phyloP scores from a whole-genome alignment of 2,113 vertebrate species.

The Daphoenositta chrysoptera region DNA sequence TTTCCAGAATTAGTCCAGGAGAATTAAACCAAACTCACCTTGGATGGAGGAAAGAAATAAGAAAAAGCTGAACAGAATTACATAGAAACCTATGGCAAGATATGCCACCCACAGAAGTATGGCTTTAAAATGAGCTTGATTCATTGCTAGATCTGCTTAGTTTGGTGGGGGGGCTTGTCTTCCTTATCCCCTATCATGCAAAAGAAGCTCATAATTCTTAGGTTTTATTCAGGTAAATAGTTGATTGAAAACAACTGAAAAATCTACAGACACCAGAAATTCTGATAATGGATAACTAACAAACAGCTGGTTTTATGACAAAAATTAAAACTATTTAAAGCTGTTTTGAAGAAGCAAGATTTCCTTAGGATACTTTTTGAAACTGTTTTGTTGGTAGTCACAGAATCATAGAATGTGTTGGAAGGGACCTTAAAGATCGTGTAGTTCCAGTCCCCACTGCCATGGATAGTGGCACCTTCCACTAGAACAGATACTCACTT shows the following conservation, averaged over 20 bases:
- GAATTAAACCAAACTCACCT: neutral
- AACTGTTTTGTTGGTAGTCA: neutral
- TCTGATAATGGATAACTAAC: neutral
- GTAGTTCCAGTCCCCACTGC: rapidly evolving
- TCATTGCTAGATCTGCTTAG: neutral
- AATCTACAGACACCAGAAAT: neutral
- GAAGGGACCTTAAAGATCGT: neutral
- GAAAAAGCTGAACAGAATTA: neutral
- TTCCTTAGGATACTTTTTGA: neutral
- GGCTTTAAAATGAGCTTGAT: neutral
- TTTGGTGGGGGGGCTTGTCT: neutral
- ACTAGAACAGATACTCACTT: neutral
- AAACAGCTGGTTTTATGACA: neutral
- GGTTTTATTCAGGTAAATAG: neutral
- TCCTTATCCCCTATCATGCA: neutral
- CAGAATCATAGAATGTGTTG: neutral
- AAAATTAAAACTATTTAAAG: neutral
- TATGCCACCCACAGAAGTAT: neutral
- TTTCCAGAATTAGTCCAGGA: neutral
- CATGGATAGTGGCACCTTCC: neutral
- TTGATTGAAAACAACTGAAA: neutral
- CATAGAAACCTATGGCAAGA: neutral
- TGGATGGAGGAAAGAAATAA: neutral
- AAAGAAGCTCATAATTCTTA: neutral
- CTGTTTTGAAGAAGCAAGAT: neutral